Evolutionary conservation across 2,888 invertebrate species (phyloP).

Genomic region (Leptarthrus brevirostris): DNA sequence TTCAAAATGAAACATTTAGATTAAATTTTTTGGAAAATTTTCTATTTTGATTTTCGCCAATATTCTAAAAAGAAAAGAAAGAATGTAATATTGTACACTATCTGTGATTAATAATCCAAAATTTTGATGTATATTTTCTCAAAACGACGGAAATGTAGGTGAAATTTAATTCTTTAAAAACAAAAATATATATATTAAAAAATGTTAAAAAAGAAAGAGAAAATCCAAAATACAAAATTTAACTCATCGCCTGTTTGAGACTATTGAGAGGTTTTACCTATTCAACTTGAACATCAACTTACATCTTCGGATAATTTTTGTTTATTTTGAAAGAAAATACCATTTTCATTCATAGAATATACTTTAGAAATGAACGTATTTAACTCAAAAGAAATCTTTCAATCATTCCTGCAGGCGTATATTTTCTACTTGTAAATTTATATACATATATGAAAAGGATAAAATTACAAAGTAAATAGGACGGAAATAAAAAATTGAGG

Average conservation of each 20-base stretch:
- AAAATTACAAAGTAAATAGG: slow-evolving; percentile 43
- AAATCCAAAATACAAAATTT: slow-evolving; percentile 50
- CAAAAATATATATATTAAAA: slow-evolving; percentile 56
- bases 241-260: slow-evolving; percentile 57
- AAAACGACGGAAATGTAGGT: slow-evolving; percentile 58
- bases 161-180: slow-evolving; percentile 55
- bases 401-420: slow-evolving; percentile 58
- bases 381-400: slow-evolving; percentile 54
- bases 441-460: slow-evolving; percentile 50
- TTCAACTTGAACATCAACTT: slow-evolving; percentile 52
- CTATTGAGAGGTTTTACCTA: slow-evolving; percentile 56
- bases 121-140: slow-evolving; percentile 68
- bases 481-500: slow-evolving; percentile 29
- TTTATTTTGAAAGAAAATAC: slow-evolving; percentile 61
- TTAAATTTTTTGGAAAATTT: slow-evolving; percentile 40
- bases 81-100: slow-evolving; percentile 65
- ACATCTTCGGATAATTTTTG: slow-evolving; percentile 59
- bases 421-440: slow-evolving; percentile 57
- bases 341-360: slow-evolving; percentile 50
- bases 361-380: slow-evolving; percentile 20
- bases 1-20: slow-evolving; percentile 11
- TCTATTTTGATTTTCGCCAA: slow-evolving; percentile 44
- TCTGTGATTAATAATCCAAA: slow-evolving; percentile 69
- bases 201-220: slow-evolving; percentile 54
- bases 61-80: slow-evolving; percentile 44